Base-by-base conservation (phyloP, 2,888 invertebrate species). In the Alloscopus bannaensis region DNA sequence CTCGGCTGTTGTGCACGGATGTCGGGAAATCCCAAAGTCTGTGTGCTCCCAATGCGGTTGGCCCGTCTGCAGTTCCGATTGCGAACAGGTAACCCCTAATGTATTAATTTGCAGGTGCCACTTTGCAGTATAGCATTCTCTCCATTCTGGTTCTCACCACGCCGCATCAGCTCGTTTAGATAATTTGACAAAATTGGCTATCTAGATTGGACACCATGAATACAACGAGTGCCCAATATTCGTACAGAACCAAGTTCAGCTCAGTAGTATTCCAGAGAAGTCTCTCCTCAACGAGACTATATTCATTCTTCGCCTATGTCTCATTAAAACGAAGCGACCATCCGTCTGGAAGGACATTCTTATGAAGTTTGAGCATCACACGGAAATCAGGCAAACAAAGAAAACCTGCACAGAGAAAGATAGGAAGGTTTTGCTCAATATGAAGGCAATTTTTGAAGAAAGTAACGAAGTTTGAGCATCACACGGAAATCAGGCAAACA, bases 311-410 rank as follows among this genome's bases (percentile, higher is more conserved):
- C 70, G 84, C 2, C 47, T 78, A 20, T 52, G 81, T 11, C 31
- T 84, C 8, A 24, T 84, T 16, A 81, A 84, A 59, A 29, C 70
- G 8, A 77, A 76, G 18, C 29, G 52, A 57, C 69, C 77, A 31
- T 50, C 69, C 1, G 45, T 40, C n/a, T 84, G 77, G 80, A 31
- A 59, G 8, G 64, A 77, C 13, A 60, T 82, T 36, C 73, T 82
- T 18, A 42, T 84, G 66, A 81, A 80, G 60, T 83, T 84, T 47
- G 82, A 84, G 62, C 77, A 84, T 40, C 84, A 84, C 40, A 81
- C 78, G n/a, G 45, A 47, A 6, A 65, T 81, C 28, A 52, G 83
- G 22, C 59, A 73, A 40, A 47, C 55, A n/a, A 84, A 84, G 59
- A 70, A 72, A 11, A 59, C 80, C 16, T 84, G 84, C 28, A 60